A percentile compares a stretch with the other conserved stretches of the same genome.
phyloP scores from a whole-genome alignment of 2,888 invertebrate genomes.

The Nomada lathburiana region DNA sequence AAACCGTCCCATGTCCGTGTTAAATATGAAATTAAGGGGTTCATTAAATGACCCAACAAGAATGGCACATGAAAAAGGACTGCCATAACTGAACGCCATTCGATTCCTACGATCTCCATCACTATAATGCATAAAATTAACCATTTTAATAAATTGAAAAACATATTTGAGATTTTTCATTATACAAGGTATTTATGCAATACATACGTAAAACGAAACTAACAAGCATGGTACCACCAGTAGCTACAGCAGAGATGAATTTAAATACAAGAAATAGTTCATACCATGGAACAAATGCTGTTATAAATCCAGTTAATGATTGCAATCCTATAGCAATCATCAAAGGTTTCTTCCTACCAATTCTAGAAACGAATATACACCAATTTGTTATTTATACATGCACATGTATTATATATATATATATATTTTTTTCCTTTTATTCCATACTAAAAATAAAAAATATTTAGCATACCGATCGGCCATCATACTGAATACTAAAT shows the following conservation, averaged over 20 bases:
- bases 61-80: slow-evolving; percentile 87
- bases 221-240: slow-evolving; percentile 89
- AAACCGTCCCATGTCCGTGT: slow-evolving; percentile 86
- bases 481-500: slow-evolving; percentile 86
- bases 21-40: slow-evolving; percentile 87
- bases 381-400: background rate
- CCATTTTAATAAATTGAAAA: background rate
- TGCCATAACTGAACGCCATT: slow-evolving; percentile 84
- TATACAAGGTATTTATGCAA: background rate
- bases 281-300: slow-evolving; percentile 86
- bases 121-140: slow-evolving; percentile 77
- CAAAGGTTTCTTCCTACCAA: slow-evolving; percentile 88
- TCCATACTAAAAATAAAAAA: background rate
- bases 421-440: slow-evolving; percentile 9
- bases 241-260: slow-evolving; percentile 87
- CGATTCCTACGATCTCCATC: slow-evolving; percentile 87
- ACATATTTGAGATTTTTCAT: background rate
- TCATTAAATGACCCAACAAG: slow-evolving; percentile 86
- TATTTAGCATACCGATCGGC: slow-evolving; percentile 84
- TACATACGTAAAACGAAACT: slow-evolving; percentile 87
- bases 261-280: slow-evolving; percentile 87
- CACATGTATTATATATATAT: background rate
- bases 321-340: slow-evolving; percentile 86
- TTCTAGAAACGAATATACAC: slow-evolving; percentile 82
- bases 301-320: slow-evolving; percentile 86